Base-by-base conservation (phyloP, 2,113 vertebrate species). In the Dascyllus trimaculatus region DNA sequence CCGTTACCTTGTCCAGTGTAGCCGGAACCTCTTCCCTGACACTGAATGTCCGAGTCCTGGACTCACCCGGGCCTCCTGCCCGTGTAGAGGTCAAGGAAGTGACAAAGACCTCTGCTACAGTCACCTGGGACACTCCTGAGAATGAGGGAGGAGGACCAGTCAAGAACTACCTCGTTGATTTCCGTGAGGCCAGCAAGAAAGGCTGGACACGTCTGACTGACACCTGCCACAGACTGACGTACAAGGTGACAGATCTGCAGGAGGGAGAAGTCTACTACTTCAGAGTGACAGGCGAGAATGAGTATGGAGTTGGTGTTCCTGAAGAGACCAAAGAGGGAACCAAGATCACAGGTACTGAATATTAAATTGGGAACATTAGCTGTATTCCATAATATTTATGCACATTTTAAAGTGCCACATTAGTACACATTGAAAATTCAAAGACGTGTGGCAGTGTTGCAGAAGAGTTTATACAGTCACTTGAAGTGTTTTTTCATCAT, bases 171-270 rank as follows among this genome's bases (percentile, higher is more conserved):
- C 93, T 97, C 49, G 91, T 99, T 91, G 98, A 99, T 93, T 94
- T 98, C 87, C 95, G 97, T 58, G 98, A 99, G 92, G 97, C 98
- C 80, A 99, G 96, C 91, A 98, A 97, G 89, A 99, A 98, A 92
- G 96, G 98, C 0, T 99, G 98, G 98, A 98, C 97, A 21, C 96
- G 95, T 57, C 91, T 99, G 71, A 97, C 97, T 49, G 97, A 96
- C 86, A 97, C 95, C 63, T 99, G 98, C 66, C 95, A 96, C 82
- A 96, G 97, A 45, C 94, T 99, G 57, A 97, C 97, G 46, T 97
- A 97, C 91, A 99, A 98, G 93, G 89, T 98, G 53, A 92, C 91
- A 74, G 93, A 95, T 78, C 91, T 99, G 78, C 95, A 96, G 92
- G 98, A 99, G 91, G 96, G 98, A 51, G 96, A 86, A 38, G 92